Evolutionary conservation across 2,888 invertebrate species (phyloP).

Genomic region (Julus scandinavius): DNA sequence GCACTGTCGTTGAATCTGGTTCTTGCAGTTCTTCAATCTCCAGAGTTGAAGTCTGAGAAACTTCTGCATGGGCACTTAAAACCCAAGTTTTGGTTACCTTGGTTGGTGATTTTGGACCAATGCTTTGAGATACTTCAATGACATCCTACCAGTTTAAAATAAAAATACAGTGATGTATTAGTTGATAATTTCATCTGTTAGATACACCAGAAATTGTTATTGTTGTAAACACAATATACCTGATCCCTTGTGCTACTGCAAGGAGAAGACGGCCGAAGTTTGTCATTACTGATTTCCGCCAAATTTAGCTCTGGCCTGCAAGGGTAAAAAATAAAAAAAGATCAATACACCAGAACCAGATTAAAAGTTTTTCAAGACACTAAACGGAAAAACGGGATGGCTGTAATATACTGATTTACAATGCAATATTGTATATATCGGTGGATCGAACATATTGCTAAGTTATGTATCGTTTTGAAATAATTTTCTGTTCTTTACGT

Average conservation of each 20-base stretch:
- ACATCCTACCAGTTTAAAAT: background rate
- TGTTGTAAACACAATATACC: background rate
- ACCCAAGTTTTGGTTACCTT: constrained; percentile 37
- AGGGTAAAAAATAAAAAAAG: background rate
- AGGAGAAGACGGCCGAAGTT: background rate
- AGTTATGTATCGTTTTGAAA: background rate
- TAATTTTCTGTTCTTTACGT: background rate
- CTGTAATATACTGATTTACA: too few species aligned
- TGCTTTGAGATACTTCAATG: constrained; percentile 30
- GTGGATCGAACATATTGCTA: too few species aligned
- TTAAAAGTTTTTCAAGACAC: background rate
- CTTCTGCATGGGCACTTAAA: constrained; percentile 39
- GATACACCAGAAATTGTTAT: background rate
- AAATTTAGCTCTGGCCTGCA: background rate
- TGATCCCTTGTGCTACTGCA: background rate
- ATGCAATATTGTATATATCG: too few species aligned
- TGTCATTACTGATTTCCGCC: background rate
- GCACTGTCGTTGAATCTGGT: constrained; percentile 57
- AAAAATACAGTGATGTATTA: background rate
- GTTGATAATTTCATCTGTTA: background rate
- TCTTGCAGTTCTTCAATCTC: constrained; percentile 51
- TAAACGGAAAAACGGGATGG: too few species aligned
- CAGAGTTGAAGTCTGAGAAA: background rate
- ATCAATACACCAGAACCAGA: background rate
- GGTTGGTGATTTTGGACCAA: constrained; percentile 15